These are phyloP conservation scores for Luperina testacea DNA, from an alignment of 2,888 invertebrate genomes.

Conservation along the genomic window DNA sequence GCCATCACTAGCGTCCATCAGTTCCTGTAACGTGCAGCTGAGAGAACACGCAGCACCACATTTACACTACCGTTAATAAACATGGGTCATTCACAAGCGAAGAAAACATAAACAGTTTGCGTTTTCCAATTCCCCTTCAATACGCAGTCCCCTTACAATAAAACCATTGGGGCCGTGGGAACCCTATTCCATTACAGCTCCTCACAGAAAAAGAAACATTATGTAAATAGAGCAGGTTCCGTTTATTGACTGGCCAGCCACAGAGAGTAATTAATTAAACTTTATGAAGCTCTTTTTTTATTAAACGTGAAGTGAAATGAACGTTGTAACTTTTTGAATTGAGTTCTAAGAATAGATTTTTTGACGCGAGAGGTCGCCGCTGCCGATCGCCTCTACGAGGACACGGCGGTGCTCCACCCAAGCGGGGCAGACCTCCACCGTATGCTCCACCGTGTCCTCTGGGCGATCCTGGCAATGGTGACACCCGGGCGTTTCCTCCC, in stretches of 20 bases:
- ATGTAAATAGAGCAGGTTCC: constrained; percentile 46
- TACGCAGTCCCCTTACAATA: constrained; percentile 7
- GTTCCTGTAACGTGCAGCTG: too few species aligned
- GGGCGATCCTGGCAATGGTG: too few species aligned
- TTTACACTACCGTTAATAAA: background rate
- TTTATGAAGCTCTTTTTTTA: constrained; percentile 42
- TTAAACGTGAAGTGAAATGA: constrained; percentile 33
- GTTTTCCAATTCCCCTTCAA: constrained; percentile 11
- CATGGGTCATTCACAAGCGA: background rate
- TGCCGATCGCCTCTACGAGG: too few species aligned
- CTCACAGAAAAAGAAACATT: constrained; percentile 39
- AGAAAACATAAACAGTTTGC: background rate
- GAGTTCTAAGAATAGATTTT: background rate
- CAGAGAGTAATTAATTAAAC: constrained; percentile 49
- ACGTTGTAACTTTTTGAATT: constrained; percentile 27
- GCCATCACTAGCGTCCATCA: too few species aligned
- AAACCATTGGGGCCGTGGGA: constrained; percentile 31
- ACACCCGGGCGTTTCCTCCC: too few species aligned
- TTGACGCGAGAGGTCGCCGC: too few species aligned
- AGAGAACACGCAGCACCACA: too few species aligned
- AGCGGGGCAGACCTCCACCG: too few species aligned
- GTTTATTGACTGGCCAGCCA: constrained; percentile 50
- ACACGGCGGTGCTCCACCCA: too few species aligned
- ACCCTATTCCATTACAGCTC: constrained; percentile 44
- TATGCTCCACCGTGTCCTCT: too few species aligned